phyloP scores from a whole-genome alignment of 1,140 invertebrate species.

The Magallana ariakensis region DNA sequence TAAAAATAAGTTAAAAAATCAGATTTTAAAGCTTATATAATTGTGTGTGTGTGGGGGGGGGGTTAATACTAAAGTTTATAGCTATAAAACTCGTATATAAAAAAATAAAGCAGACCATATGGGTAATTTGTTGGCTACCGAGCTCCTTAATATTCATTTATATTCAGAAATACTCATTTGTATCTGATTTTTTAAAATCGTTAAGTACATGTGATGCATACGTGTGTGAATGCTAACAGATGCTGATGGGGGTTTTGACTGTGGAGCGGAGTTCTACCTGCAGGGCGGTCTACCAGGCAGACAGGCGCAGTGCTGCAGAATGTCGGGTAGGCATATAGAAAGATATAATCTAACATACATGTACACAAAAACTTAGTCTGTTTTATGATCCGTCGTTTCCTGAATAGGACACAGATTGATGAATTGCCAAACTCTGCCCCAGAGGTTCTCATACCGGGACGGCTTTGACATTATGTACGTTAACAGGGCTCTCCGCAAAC shows the following conservation, averaged over 20 bases:
- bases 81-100: too few species aligned
- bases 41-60: too few species aligned
- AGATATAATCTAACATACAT: neutral
- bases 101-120: too few species aligned
- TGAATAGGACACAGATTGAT: neutral
- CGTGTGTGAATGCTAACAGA: neutral
- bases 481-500: neutral
- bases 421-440: neutral
- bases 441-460: neutral
- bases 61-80: too few species aligned
- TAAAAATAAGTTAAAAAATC: too few species aligned
- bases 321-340: neutral
- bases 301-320: neutral
- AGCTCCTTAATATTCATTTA: too few species aligned
- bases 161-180: too few species aligned
- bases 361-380: neutral
- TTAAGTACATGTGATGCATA: neutral
- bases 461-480: slow-evolving; percentile 21
- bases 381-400: neutral
- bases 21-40: too few species aligned
- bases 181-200: too few species aligned
- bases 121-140: too few species aligned
- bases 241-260: neutral
- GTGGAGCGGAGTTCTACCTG: neutral
- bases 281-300: neutral